Conservation (phyloP, 2,888 invertebrate species). For the Gerosis bhagava region DNA sequence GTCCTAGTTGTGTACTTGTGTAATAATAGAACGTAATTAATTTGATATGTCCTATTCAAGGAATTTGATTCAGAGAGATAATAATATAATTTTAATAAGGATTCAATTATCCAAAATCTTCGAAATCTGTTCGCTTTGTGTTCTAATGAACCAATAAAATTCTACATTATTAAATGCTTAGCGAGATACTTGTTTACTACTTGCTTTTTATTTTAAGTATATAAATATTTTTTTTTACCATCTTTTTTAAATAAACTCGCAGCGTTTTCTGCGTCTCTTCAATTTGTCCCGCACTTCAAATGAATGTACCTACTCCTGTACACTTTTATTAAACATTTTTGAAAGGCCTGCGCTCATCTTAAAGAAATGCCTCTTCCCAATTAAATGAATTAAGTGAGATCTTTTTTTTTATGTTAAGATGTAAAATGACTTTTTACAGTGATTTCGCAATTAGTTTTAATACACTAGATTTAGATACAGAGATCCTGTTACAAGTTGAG, state of each 20-base stretch:
- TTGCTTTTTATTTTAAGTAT: background rate
- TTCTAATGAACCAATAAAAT: too few species aligned
- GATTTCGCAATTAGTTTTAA: too few species aligned
- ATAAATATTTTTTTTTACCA: background rate
- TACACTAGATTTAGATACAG: too few species aligned
- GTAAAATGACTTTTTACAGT: background rate
- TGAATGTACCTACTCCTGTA: conserved; percentile 7
- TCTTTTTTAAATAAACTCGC: conserved; percentile 7
- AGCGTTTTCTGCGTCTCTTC: conserved; percentile 3
- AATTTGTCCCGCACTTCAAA: conserved; percentile 4
- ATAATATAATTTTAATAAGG: too few species aligned
- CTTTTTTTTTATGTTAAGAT: background rate
- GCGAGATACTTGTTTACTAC: background rate
- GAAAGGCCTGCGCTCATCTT: conserved; percentile 8
- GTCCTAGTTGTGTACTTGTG: too few species aligned
- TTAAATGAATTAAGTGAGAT: conserved; percentile 14
- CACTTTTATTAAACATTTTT: conserved; percentile 16
- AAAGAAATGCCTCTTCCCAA: conserved; percentile 9
- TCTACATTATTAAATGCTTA: background rate
- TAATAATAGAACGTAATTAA: too few species aligned
- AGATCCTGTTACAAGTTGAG: too few species aligned
- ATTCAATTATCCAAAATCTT: too few species aligned
- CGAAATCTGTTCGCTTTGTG: too few species aligned
- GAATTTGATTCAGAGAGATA: too few species aligned
- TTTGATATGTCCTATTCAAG: too few species aligned